phyloP scores from a whole-genome alignment of 2,888 invertebrate species.

The Hoplodrina ambigua region DNA sequence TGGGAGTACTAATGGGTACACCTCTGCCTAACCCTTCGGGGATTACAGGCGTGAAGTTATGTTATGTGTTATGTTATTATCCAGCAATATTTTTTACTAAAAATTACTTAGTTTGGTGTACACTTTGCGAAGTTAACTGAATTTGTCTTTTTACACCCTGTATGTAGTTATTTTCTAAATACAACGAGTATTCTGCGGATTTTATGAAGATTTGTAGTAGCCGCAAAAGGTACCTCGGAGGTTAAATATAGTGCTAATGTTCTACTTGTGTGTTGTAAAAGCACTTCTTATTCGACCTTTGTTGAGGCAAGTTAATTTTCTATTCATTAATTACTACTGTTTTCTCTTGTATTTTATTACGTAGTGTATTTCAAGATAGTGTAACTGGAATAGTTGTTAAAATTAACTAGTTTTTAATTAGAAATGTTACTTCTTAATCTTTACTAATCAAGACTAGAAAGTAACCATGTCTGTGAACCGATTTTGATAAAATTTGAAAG shows the following conservation, averaged over 20 bases:
- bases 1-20: too few relatives aligned
- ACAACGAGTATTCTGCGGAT: constrained; percentile 24
- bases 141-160: too few relatives aligned
- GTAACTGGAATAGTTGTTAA: not conserved
- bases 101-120: too few relatives aligned
- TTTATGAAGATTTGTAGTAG: constrained; percentile 51
- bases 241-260: constrained; percentile 48
- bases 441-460: too few relatives aligned
- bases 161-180: constrained; percentile 50
- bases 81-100: too few relatives aligned
- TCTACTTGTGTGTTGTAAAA: constrained; percentile 12
- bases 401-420: not conserved
- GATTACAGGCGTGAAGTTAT: too few relatives aligned
- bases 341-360: not conserved
- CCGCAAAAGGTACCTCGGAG: constrained; percentile 36
- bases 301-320: constrained; percentile 24
- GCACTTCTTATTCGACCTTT: constrained; percentile 21
- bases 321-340: constrained; percentile 11
- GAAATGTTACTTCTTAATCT: too few relatives aligned
- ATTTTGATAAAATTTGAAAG: too few relatives aligned
- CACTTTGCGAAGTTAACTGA: too few relatives aligned
- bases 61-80: too few relatives aligned
- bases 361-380: not conserved
- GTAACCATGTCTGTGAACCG: too few relatives aligned
- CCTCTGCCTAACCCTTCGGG: too few relatives aligned